Base-by-base conservation (phyloP, 2,888 invertebrate species). In the Acleris holmiana region DNA sequence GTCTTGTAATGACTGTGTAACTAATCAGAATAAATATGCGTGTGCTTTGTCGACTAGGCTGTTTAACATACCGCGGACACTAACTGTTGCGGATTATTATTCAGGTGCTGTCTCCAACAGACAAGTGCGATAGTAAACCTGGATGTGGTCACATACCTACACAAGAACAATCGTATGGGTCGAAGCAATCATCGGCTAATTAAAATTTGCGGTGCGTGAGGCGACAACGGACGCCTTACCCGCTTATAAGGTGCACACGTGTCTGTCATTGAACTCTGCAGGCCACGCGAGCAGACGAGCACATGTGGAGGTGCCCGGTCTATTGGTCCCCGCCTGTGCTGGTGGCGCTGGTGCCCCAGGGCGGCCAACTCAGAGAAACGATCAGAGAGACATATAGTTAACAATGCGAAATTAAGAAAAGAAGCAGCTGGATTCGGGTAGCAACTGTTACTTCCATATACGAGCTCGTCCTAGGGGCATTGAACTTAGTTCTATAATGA, bases 221-320 rank as follows among this genome's bases (percentile, higher is more conserved):
- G 80, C 83, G 86, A 84, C 83, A 86, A 83, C 82, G 80, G 80
- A 86, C 85, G 83, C 79, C 84, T 85, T 88, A 86, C 83, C 80
- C 84, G 84, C 85, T 85, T 86, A 86, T 79, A 89, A 84, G 85
- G 88, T 87, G 84, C 88, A 88, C 90, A 90, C 91, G 91, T 89
- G 88, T 86, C 90, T 89, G 91, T 91, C 91, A 92, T 90, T 91
- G 91, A 91, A 91, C 91, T 89, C 84, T 84, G 82, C 79, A 80
- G 78, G 80, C 84, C 80, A 85, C 83, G 79, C 80, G 78, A 73
- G 76, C 78, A 78, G 76, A 68, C 66, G 67, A 69, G 73, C 73
- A 73, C 79, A 81, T 83, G 79, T 35, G 35, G 35, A 35, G 35
- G 35, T 8, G 35, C 35, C 35, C 35, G 35, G 13, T 35, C 35